A percentile compares a stretch with the other conserved stretches of the same genome.
phyloP scores from a whole-genome alignment of 2,888 invertebrate genomes.

The Andrena dorsata region DNA sequence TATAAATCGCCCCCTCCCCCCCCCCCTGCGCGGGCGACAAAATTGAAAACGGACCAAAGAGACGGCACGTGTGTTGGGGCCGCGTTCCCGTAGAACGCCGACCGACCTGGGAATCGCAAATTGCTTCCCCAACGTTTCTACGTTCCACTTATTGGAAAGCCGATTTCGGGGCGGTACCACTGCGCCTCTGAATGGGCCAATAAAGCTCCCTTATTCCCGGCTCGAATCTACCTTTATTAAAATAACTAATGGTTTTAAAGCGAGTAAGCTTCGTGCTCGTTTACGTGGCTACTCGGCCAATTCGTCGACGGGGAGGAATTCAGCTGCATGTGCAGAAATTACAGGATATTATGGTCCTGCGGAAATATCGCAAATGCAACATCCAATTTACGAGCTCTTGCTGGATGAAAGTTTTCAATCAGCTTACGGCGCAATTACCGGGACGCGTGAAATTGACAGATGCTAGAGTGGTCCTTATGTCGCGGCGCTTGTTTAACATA shows the following conservation, averaged over 20 bases:
- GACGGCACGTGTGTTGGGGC: not conserved
- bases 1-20: conserved; percentile 5
- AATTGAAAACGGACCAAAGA: conserved; percentile 43
- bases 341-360: not conserved
- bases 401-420: conserved; percentile 30
- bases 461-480: not conserved
- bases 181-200: conserved; percentile 8
- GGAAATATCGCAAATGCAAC: conserved; percentile 5
- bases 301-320: too few relatives aligned
- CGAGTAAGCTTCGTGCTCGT: not conserved
- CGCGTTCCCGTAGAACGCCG: conserved; percentile 29
- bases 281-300: not conserved
- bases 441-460: conserved; percentile 15
- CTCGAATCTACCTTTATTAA: conserved; percentile 31
- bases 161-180: conserved; percentile 15
- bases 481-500: conserved; percentile 20
- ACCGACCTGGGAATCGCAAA: conserved; percentile 29
- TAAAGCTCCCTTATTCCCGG: conserved; percentile 5
- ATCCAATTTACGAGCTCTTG: conserved; percentile 26
- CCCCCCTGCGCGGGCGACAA: conserved; percentile 11
- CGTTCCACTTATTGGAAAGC: conserved; percentile 28
- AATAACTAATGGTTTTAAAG: conserved; percentile 17
- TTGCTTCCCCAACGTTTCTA: conserved; percentile 37
- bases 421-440: conserved; percentile 33
- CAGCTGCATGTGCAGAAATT: too few relatives aligned